phyloP scores from a whole-genome alignment of 37 sponge, comb jelly and placozoan species.

The Mnemiopsis leidyi region DNA sequence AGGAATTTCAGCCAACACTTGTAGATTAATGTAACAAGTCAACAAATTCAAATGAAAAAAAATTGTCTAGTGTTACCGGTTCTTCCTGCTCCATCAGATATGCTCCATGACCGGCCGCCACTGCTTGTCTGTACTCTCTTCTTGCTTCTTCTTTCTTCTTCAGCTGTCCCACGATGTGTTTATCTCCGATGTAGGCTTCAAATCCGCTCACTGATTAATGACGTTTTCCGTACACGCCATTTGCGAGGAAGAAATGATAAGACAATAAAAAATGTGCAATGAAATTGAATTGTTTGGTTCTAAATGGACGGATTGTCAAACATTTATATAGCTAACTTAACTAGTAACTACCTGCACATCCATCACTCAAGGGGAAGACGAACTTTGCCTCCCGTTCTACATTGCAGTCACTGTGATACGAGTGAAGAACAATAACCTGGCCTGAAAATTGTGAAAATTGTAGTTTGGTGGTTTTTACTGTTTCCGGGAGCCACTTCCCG shows the following conservation, averaged over 20 bases:
- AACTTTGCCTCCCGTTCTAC: constrained; percentile 95
- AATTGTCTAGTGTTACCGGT: constrained; percentile 82
- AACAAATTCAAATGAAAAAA: too few relatives aligned
- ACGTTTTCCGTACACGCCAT: too few relatives aligned
- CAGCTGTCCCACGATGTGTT: constrained; percentile 96
- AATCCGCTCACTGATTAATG: constrained; percentile 87
- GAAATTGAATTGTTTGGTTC: too few relatives aligned
- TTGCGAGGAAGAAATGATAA: too few relatives aligned
- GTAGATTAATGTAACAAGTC: too few relatives aligned
- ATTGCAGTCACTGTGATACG: constrained; percentile 81
- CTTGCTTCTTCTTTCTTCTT: constrained; percentile 99
- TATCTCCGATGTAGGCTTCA: constrained; percentile 97
- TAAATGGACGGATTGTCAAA: too few relatives aligned
- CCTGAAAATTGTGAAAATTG: background rate
- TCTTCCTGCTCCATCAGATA: constrained; percentile 99
- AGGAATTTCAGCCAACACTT: too few relatives aligned
- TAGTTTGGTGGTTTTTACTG: too few relatives aligned
- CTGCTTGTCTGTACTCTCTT: constrained; percentile 96
- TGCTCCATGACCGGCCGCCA: constrained; percentile 96
- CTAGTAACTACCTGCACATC: constrained; percentile 94
- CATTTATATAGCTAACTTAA: too few relatives aligned
- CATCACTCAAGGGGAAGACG: constrained; percentile 96
- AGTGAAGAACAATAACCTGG: constrained; percentile 84
- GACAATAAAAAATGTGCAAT: too few relatives aligned
- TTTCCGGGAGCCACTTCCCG: too few relatives aligned